Conservation (phyloP, 2,888 invertebrate species). For the Drosophila tanythrix region DNA sequence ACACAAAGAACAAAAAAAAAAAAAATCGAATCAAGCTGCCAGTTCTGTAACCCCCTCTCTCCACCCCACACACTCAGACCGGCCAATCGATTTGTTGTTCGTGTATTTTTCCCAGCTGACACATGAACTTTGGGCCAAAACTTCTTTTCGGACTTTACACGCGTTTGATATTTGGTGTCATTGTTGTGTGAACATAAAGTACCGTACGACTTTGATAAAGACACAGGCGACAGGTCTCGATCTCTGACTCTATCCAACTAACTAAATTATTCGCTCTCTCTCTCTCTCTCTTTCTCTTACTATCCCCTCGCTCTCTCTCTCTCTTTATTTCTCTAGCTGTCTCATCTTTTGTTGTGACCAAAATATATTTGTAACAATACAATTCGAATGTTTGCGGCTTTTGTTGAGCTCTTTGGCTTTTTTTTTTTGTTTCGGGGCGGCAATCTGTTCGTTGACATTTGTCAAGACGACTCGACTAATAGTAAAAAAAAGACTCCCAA, state of each 20-base stretch:
- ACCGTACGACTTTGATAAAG: slow-evolving; percentile 64
- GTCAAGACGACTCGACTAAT: slow-evolving; percentile 36
- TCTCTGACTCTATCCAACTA: neutral
- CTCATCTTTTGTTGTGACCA: slow-evolving; percentile 39
- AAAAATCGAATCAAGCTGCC: slow-evolving; percentile 22
- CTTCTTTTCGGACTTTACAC: slow-evolving; percentile 33
- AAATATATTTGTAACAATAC: slow-evolving; percentile 62
- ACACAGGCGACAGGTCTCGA: slow-evolving; percentile 40
- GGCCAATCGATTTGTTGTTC: slow-evolving; percentile 56
- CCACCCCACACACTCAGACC: neutral
- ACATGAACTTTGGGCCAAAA: slow-evolving; percentile 67
- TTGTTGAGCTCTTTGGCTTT: slow-evolving; percentile 46
- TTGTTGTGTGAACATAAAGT: slow-evolving; percentile 52
- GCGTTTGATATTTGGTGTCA: neutral
- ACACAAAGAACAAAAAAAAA: slow-evolving; percentile 33
- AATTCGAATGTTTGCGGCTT: slow-evolving; percentile 65
- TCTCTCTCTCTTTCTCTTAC: neutral
- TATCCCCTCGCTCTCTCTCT: neutral
- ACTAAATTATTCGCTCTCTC: slow-evolving; percentile 2
- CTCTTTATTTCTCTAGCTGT: neutral
- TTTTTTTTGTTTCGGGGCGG: slow-evolving; percentile 45
- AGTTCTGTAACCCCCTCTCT: slow-evolving; percentile 34
- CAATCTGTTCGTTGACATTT: slow-evolving; percentile 77
- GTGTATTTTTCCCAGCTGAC: slow-evolving; percentile 44
- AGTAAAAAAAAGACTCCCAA: slow-evolving; percentile 1